Percentiles rank a stretch among this genome's conserved stretches.
Conservation (phyloP, 2,797 vertebrate genomes). For the Alcedo quadribrachys region DNA sequence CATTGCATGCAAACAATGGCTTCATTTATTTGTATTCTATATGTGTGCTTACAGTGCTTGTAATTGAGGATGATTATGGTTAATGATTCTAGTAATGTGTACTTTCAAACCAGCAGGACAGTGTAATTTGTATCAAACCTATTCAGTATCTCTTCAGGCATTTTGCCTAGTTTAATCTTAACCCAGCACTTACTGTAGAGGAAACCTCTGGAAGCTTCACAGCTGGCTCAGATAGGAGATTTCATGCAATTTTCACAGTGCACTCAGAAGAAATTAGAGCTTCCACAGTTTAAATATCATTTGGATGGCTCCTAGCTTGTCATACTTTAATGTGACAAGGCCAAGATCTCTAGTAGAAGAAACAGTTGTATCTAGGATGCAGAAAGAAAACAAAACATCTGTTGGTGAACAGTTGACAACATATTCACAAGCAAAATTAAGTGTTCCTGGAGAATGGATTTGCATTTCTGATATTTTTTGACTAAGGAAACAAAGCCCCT, state of each 20-base stretch:
- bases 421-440: background rate
- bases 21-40: conserved; percentile 66
- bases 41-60: conserved; percentile 71
- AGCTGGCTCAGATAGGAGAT: conserved; percentile 59
- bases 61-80: conserved; percentile 87
- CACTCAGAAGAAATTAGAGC: conserved; percentile 36
- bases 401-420: background rate
- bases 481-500: background rate
- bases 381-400: conserved; percentile 18
- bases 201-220: conserved; percentile 64
- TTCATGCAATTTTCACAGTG: conserved; percentile 16
- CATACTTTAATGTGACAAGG: conserved; percentile 36
- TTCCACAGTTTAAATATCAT: conserved; percentile 26
- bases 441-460: background rate
- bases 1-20: conserved; percentile 68
- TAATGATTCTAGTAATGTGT: conserved; percentile 88
- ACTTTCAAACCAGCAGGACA: conserved; percentile 85
- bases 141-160: conserved; percentile 84
- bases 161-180: conserved; percentile 76
- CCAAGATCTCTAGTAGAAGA: background rate
- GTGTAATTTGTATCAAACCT: conserved; percentile 86
- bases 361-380: background rate
- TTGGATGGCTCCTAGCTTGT: background rate
- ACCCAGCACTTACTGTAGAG: conserved; percentile 43
- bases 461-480: background rate